Conservation (phyloP, 2,797 vertebrate species). For the Dendrocincla fuliginosa region DNA sequence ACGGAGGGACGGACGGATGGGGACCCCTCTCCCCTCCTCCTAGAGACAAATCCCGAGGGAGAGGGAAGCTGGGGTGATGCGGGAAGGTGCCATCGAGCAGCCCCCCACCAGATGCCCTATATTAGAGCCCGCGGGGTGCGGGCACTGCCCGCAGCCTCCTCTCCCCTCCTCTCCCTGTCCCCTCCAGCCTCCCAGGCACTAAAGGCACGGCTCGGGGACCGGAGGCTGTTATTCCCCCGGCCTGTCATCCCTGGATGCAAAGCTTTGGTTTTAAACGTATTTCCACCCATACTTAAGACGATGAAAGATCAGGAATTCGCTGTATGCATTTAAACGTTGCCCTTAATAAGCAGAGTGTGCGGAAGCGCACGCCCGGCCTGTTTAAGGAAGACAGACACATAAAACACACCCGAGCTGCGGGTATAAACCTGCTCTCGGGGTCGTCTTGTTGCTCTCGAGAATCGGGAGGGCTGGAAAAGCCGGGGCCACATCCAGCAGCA, state of each 20-base stretch:
- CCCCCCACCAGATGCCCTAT: not conserved
- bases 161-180: not conserved
- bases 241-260: not conserved
- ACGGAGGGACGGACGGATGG: not conserved
- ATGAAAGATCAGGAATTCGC: constrained; percentile 66
- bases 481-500: not conserved
- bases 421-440: constrained; percentile 49
- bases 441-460: not conserved
- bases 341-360: constrained; percentile 66
- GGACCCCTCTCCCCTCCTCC: not conserved
- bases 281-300: constrained; percentile 47
- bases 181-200: not conserved
- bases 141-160: not conserved
- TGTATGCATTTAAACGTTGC: constrained; percentile 53
- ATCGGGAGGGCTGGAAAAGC: constrained; percentile 2
- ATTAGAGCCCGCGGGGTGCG: not conserved
- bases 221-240: not conserved
- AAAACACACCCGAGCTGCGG: constrained; percentile 17
- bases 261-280: constrained; percentile 26
- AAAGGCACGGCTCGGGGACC: not conserved
- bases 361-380: constrained; percentile 49
- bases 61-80: not conserved
- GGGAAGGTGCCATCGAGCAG: not conserved
- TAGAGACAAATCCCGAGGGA: not conserved
- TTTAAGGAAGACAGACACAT: constrained; percentile 52